Percentiles rank a stretch among this genome's conserved stretches.
Evolutionary conservation across 1,140 invertebrate genomes (phyloP).

Genomic region (Macrotrachela quadricornifera): DNA sequence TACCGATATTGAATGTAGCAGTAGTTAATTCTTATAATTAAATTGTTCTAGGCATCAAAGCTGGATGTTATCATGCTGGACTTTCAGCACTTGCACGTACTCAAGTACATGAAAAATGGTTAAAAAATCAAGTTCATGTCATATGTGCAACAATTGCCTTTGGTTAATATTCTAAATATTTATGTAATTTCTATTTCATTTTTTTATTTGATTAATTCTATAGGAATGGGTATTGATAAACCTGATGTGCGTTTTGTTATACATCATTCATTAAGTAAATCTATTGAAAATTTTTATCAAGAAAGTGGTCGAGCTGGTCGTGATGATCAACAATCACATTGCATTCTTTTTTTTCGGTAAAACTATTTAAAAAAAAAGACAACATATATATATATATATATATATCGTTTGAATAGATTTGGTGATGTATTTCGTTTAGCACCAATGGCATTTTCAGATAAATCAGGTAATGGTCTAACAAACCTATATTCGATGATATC

Average conservation of each 20-base stretch:
- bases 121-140: constrained; percentile 40
- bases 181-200: too few relatives aligned
- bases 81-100: constrained; percentile 42
- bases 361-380: too few relatives aligned
- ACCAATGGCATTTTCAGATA: constrained; percentile 60
- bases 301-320: constrained; percentile 58
- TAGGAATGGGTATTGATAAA: constrained; percentile 84
- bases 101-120: constrained; percentile 54
- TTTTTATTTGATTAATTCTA: too few relatives aligned
- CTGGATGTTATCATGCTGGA: constrained; percentile 58
- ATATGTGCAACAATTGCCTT: constrained; percentile 73
- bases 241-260: constrained; percentile 70
- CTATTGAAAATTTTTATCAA: constrained; percentile 67
- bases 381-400: too few relatives aligned
- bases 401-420: too few relatives aligned
- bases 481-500: constrained; percentile 57
- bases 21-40: too few relatives aligned
- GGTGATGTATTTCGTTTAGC: constrained; percentile 54
- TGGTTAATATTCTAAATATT: constrained; percentile 21
- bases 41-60: constrained; percentile 34
- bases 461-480: constrained; percentile 36
- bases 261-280: constrained; percentile 59
- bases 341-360: neutral
- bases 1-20: too few relatives aligned
- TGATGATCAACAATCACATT: constrained; percentile 6